phyloP scores from a whole-genome alignment of 2,888 invertebrate species.

The Gymnocheta viridis region DNA sequence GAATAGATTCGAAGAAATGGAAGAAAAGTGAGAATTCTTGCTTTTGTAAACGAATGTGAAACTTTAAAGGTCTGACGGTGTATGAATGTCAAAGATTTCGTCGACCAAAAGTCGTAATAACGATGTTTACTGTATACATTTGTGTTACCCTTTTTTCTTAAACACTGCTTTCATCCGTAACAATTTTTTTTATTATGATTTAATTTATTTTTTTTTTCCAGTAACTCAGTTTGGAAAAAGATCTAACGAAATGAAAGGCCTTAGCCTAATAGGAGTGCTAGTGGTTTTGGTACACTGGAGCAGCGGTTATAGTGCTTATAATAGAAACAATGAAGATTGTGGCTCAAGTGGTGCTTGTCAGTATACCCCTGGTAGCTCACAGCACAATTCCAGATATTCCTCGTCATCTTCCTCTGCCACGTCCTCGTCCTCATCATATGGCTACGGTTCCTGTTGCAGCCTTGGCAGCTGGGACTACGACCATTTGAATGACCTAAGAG shows the following conservation, averaged over 20 bases:
- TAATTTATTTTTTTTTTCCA: constrained; percentile 18
- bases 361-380: constrained; percentile 30
- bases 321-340: constrained; percentile 49
- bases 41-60: too few relatives aligned
- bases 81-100: too few relatives aligned
- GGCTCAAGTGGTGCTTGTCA: constrained; percentile 37
- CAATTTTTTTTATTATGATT: background rate
- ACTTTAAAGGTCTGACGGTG: too few relatives aligned
- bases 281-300: constrained; percentile 72
- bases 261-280: constrained; percentile 74
- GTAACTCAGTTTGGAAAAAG: constrained; percentile 5
- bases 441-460: constrained; percentile 64
- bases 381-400: constrained; percentile 67
- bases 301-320: constrained; percentile 71
- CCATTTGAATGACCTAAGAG: constrained; percentile 77
- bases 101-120: too few relatives aligned
- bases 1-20: background rate
- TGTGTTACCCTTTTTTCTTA: too few relatives aligned
- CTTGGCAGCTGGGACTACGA: constrained; percentile 77
- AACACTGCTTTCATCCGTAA: too few relatives aligned
- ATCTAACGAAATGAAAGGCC: constrained; percentile 73
- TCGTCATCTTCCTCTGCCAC: constrained; percentile 59
- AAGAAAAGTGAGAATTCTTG: background rate
- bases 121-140: too few relatives aligned
- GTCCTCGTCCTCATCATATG: constrained; percentile 50